These are phyloP conservation scores for Erithacus rubecula DNA, from an alignment of 2,797 vertebrate genomes.

Conservation along the genomic window DNA sequence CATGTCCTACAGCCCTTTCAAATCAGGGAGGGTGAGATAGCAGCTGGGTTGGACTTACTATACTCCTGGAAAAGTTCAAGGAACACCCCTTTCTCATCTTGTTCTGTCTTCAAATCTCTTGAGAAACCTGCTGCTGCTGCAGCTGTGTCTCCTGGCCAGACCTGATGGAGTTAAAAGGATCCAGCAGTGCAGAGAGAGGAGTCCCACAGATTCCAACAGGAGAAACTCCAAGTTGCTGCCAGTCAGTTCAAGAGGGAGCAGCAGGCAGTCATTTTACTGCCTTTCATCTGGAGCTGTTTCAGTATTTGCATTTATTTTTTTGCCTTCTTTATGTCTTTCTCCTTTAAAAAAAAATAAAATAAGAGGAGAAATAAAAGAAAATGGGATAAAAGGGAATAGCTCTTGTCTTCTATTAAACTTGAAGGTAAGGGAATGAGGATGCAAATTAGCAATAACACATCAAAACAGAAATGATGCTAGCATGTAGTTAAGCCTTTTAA, in stretches of 20 bases:
- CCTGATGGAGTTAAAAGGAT: not conserved
- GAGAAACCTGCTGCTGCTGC: not conserved
- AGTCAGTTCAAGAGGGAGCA: constrained; percentile 13
- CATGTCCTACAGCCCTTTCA: not conserved
- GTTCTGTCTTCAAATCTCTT: not conserved
- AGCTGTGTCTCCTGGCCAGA: not conserved
- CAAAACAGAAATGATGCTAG: constrained; percentile 60
- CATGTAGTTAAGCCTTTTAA: constrained; percentile 68
- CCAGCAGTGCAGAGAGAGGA: not conserved
- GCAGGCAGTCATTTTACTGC: constrained; percentile 11
- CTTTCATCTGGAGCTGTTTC: constrained; percentile 11
- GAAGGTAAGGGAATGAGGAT: constrained; percentile 61
- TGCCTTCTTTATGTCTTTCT: constrained; percentile 50
- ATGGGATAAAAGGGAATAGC: constrained; percentile 34
- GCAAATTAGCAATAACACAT: constrained; percentile 64
- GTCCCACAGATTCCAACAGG: not conserved
- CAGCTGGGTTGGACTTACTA: fast-evolving
- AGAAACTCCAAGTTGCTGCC: not conserved
- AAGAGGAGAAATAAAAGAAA: not conserved
- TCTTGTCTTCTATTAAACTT: constrained; percentile 59
- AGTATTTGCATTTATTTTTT: constrained; percentile 46
- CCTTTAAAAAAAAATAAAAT: constrained; percentile 1
- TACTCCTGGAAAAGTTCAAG: not conserved
- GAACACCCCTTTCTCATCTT: not conserved
- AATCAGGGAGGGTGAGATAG: not conserved